A percentile compares a stretch with the other conserved stretches of the same genome.
These are phyloP conservation scores for Unio pictorum DNA, from an alignment of 2,888 invertebrate species.

Conservation along the genomic window DNA sequence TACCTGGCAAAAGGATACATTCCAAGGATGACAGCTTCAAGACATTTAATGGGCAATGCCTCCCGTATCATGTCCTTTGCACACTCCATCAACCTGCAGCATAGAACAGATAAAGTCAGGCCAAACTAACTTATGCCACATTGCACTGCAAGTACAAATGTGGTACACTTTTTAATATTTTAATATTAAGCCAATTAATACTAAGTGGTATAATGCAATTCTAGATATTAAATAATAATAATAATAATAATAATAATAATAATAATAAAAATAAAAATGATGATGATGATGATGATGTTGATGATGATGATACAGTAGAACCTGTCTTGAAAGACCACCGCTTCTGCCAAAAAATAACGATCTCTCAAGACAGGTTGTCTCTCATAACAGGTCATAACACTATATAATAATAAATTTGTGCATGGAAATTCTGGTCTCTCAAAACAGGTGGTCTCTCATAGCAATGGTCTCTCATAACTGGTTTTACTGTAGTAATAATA, in stretches of 20 bases:
- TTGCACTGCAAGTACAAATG: background rate
- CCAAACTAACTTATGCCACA: background rate
- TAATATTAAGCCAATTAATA: background rate
- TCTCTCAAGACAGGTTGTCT: too few relatives aligned
- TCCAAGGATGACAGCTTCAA: slow-evolving; percentile 71
- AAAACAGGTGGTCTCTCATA: too few relatives aligned
- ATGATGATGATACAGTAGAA: too few relatives aligned
- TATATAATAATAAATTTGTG: too few relatives aligned
- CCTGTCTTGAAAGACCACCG: too few relatives aligned
- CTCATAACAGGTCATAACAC: too few relatives aligned
- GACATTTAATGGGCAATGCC: slow-evolving; percentile 72
- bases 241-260: slow-evolving; percentile 1
- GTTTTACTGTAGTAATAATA: too few relatives aligned
- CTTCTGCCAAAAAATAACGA: too few relatives aligned
- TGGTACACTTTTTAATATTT: too few relatives aligned
- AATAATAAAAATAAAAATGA: background rate
- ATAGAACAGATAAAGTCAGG: slow-evolving; percentile 9
- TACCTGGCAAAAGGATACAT: slow-evolving; percentile 62
- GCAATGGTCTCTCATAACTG: too few relatives aligned
- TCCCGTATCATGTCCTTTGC: slow-evolving; percentile 71
- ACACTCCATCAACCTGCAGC: slow-evolving; percentile 68
- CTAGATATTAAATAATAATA: background rate
- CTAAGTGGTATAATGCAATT: background rate
- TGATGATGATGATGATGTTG: too few relatives aligned
- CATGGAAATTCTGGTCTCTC: too few relatives aligned